phyloP scores from a whole-genome alignment of 2,888 invertebrate species.

The Drosophila limbata region DNA sequence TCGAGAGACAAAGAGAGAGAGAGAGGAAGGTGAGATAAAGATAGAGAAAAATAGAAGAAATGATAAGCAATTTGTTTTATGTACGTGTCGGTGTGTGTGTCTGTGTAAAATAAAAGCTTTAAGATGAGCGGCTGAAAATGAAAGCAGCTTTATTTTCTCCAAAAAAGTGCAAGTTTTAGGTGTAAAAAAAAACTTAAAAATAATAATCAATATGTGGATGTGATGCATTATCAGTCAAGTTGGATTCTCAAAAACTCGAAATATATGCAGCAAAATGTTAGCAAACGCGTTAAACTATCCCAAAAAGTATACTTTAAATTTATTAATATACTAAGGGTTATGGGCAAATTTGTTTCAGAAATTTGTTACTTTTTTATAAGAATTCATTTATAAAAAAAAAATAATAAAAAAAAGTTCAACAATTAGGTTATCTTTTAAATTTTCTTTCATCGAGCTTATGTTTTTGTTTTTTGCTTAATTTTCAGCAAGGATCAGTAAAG shows the following conservation, averaged over 20 bases:
- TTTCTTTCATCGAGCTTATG: constrained; percentile 16
- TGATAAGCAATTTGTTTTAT: constrained; percentile 48
- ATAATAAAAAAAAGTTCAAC: background rate
- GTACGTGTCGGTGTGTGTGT: constrained; percentile 37
- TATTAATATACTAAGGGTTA: background rate
- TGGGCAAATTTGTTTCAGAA: background rate
- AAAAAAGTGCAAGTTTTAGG: constrained; percentile 26
- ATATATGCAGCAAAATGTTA: constrained; percentile 14
- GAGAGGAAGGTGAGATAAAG: constrained; percentile 29
- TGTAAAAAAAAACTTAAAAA: constrained; percentile 21
- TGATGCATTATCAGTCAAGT: constrained; percentile 25
- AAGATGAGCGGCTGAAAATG: constrained; percentile 40
- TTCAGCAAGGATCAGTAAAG: constrained; percentile 16
- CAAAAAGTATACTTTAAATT: constrained; percentile 5
- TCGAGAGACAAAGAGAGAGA: constrained; percentile 27
- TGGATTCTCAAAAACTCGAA: constrained; percentile 7
- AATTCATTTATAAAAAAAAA: background rate
- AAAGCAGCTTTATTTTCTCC: constrained; percentile 20
- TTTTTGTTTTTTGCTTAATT: constrained; percentile 4
- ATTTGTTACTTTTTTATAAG: background rate
- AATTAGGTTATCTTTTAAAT: constrained; percentile 7
- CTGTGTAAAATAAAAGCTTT: constrained; percentile 52
- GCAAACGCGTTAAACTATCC: constrained; percentile 9
- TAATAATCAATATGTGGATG: constrained; percentile 27
- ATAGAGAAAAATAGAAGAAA: constrained; percentile 52